These are phyloP conservation scores for Sula dactylatra DNA, from an alignment of 2,113 vertebrate species.

Conservation along the genomic window DNA sequence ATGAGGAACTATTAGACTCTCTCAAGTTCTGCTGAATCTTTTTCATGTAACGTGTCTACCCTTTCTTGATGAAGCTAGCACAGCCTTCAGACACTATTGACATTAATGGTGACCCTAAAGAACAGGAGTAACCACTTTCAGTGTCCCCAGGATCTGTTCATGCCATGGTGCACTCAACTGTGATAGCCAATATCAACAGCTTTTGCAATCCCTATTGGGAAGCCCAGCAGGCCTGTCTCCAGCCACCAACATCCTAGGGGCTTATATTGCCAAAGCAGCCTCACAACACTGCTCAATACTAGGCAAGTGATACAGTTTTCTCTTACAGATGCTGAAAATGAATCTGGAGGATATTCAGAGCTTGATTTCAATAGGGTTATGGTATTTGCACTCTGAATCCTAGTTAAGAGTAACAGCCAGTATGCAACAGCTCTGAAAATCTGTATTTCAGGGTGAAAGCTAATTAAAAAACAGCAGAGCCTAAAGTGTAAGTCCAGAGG, in stretches of 20 bases:
- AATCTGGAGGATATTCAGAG: neutral
- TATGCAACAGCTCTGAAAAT: neutral
- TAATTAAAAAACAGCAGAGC: neutral
- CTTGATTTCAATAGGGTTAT: neutral
- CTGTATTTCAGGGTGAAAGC: neutral
- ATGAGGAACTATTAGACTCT: neutral
- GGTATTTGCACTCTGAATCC: neutral
- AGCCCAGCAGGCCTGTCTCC: neutral
- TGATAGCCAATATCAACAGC: neutral
- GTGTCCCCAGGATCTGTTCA: neutral
- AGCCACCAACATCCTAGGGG: neutral
- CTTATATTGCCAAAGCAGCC: neutral
- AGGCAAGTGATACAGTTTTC: neutral
- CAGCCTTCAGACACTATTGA: neutral
- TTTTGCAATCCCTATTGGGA: neutral
- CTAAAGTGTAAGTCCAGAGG: neutral
- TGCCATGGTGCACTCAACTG: accelerated
- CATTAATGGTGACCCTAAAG: neutral
- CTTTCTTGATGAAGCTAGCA: neutral
- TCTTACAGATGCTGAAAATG: neutral
- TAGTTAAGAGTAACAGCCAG: neutral
- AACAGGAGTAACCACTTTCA: neutral
- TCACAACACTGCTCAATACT: neutral
- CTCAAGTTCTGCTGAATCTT: neutral
- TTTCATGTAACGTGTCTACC: neutral